These are phyloP conservation scores for Casuarius casuarius DNA, from an alignment of 2,113 vertebrate species.

Conservation along the genomic window DNA sequence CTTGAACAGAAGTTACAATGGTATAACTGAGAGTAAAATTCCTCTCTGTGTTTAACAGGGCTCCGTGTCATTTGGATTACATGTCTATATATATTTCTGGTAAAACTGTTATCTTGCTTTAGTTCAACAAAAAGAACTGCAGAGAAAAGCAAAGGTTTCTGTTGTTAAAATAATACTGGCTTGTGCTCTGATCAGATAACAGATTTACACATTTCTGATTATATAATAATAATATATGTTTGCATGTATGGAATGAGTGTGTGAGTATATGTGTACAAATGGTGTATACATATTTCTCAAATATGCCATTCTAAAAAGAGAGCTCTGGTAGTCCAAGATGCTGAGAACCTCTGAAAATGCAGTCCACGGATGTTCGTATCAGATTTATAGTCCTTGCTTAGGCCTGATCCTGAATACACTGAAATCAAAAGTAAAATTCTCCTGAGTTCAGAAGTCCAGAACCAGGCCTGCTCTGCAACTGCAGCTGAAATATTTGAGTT, in stretches of 20 bases:
- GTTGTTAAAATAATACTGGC: background rate
- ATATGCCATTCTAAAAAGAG: background rate
- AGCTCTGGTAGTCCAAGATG: background rate
- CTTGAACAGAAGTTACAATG: background rate
- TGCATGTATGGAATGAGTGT: background rate
- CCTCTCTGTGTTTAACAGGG: background rate
- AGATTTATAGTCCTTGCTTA: background rate
- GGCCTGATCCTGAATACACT: background rate
- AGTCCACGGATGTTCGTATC: background rate
- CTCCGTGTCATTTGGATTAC: background rate
- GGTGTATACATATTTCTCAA: background rate
- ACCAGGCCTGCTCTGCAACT: background rate
- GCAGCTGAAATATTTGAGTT: background rate
- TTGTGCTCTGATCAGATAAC: background rate
- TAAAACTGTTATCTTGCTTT: background rate
- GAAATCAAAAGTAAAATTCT: background rate
- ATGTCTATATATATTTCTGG: background rate
- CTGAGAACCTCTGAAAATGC: background rate
- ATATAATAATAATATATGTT: background rate
- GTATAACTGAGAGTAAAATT: background rate
- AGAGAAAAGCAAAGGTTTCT: background rate
- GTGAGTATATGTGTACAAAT: background rate
- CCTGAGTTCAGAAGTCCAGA: background rate
- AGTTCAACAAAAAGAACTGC: background rate
- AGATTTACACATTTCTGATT: background rate